A percentile compares a stretch with the other conserved stretches of the same genome.
Conservation (phyloP, 2,888 invertebrate species). For the Cerastis leucographa region DNA sequence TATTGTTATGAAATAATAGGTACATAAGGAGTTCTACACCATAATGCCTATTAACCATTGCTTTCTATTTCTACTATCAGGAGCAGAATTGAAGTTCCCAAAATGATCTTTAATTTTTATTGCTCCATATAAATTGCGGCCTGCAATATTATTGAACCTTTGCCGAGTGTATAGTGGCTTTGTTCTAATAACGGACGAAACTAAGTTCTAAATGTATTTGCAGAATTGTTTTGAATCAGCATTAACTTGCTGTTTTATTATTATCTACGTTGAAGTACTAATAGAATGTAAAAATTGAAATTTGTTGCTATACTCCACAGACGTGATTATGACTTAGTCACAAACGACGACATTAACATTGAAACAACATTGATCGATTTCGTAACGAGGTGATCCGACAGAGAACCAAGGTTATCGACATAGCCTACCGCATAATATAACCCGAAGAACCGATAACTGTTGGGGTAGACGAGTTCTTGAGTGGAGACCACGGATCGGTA, state of each 20-base stretch:
- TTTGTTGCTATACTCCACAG: neutral
- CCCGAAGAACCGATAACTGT: too few relatives aligned
- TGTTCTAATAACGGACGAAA: constrained; percentile 41
- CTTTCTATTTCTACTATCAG: constrained; percentile 37
- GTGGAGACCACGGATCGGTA: too few relatives aligned
- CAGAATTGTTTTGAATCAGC: neutral
- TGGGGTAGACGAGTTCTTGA: too few relatives aligned
- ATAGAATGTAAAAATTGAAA: neutral
- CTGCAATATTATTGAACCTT: constrained; percentile 69
- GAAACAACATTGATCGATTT: too few relatives aligned
- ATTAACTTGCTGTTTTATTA: neutral
- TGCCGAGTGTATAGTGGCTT: constrained; percentile 48
- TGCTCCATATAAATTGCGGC: constrained; percentile 63
- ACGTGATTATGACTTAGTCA: too few relatives aligned
- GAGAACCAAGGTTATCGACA: too few relatives aligned
- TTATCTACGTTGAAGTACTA: neutral
- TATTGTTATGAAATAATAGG: too few relatives aligned
- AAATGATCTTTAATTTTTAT: constrained; percentile 68
- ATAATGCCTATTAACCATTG: constrained; percentile 8
- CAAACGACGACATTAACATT: too few relatives aligned
- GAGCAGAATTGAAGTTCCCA: constrained; percentile 59
- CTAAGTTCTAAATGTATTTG: constrained; percentile 31
- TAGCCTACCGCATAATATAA: too few relatives aligned
- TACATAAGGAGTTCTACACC: too few relatives aligned
- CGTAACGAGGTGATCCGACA: too few relatives aligned